phyloP scores from a whole-genome alignment of 2,797 vertebrate species.

The Melanotaenia maccullochi region DNA sequence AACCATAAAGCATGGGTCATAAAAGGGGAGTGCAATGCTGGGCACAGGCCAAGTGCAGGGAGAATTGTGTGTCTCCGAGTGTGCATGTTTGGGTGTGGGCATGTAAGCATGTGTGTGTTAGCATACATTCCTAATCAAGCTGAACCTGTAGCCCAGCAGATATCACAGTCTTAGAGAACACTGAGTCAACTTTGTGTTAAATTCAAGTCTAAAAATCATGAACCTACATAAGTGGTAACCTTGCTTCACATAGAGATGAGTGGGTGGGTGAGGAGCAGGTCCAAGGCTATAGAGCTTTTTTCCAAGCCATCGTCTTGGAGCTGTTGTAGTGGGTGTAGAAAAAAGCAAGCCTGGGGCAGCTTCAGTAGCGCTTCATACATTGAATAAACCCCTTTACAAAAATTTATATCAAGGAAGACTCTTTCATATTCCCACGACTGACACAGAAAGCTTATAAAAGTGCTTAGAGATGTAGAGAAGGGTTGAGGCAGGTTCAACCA shows the following conservation, averaged over 20 bases:
- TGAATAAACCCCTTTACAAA: slow-evolving; percentile 70
- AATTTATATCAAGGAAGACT: slow-evolving; percentile 60
- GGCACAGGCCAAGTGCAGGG: slow-evolving; percentile 75
- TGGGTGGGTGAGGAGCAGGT: slow-evolving; percentile 74
- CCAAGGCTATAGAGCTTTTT: slow-evolving; percentile 62
- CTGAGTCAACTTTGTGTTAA: slow-evolving; percentile 51
- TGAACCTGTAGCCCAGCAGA: slow-evolving; percentile 46
- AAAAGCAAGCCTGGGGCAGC: slow-evolving; percentile 58
- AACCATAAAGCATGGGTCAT: slow-evolving; percentile 84
- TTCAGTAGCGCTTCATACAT: slow-evolving; percentile 54
- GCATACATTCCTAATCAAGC: slow-evolving; percentile 47
- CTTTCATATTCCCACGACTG: slow-evolving; percentile 70
- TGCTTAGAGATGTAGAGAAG: slow-evolving; percentile 67
- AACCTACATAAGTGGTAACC: slow-evolving; percentile 68
- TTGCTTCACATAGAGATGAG: slow-evolving; percentile 67
- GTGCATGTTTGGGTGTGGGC: slow-evolving; percentile 16
- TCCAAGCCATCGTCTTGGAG: slow-evolving; percentile 62
- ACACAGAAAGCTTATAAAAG: slow-evolving; percentile 71
- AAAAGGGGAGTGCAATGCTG: slow-evolving; percentile 81
- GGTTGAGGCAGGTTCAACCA: slow-evolving; percentile 74
- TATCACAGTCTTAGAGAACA: slow-evolving; percentile 42
- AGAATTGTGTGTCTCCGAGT: slow-evolving; percentile 48
- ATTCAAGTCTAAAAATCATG: slow-evolving; percentile 61
- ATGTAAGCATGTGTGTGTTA: slow-evolving; percentile 35
- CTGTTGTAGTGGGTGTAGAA: slow-evolving; percentile 67